phyloP scores from a whole-genome alignment of 2,888 invertebrate genomes.

The Marasmarcha lunaedactyla region DNA sequence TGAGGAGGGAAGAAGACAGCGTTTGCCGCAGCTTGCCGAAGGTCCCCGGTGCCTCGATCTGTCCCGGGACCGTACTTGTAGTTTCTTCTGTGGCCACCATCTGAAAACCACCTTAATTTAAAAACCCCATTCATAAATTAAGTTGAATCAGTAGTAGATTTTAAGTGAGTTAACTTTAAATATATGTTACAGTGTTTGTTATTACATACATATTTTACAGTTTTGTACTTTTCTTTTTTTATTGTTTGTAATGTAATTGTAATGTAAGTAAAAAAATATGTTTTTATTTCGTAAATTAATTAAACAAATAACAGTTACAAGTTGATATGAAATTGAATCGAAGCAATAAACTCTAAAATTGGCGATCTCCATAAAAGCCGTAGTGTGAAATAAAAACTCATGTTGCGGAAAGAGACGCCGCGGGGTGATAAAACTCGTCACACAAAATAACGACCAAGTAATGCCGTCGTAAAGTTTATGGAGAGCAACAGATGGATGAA shows the following conservation, averaged over 20 bases:
- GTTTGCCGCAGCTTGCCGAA: conserved; percentile 88
- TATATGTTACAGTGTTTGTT: too few species aligned
- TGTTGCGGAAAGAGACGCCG: conserved; percentile 37
- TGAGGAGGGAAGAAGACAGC: conserved; percentile 82
- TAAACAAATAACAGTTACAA: too few species aligned
- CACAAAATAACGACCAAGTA: conserved; percentile 64
- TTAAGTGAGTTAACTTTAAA: too few species aligned
- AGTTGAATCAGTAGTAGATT: too few species aligned
- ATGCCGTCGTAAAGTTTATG: conserved; percentile 65
- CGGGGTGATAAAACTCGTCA: conserved; percentile 55
- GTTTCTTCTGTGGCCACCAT: conserved; percentile 88
- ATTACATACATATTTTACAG: too few species aligned
- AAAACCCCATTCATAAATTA: too few species aligned
- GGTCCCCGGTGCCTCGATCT: conserved; percentile 76
- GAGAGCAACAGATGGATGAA: conserved; percentile 67
- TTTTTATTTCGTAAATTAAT: too few species aligned
- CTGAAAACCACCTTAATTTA: too few species aligned
- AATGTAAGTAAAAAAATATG: too few species aligned
- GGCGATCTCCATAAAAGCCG: conserved; percentile 33
- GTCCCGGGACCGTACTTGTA: conserved; percentile 69
- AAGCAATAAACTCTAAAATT: conserved; percentile 22
- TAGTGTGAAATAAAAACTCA: conserved; percentile 33
- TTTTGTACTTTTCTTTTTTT: too few species aligned
- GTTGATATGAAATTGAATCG: too few species aligned
- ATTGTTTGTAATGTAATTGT: too few species aligned